Evolutionary conservation across 2,113 vertebrate species (phyloP), one percentile per base, ranked within the genome.

Genomic region (Arvicanthis niloticus): DNA sequence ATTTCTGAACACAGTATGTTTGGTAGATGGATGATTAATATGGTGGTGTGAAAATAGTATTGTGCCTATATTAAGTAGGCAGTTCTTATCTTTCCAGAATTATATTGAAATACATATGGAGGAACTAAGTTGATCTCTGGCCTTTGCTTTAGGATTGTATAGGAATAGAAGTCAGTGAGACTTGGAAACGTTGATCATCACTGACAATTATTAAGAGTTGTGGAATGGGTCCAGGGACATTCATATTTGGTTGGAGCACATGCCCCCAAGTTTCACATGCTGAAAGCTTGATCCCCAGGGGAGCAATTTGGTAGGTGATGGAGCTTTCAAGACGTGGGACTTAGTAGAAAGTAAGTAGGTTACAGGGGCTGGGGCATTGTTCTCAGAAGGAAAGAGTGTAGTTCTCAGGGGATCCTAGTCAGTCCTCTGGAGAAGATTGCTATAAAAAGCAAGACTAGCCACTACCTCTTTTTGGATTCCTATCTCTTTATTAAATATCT

Each of bases 81-180:
- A 86, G 67, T 31, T 42, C 56, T 91, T 94, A 87, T 91, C 75
- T 91, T 95, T 94, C 93, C 91, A 11, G 84, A 94, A 37, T 60
- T 31, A 17, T 87, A 34, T 60, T 88, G 75, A 95, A 96, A 89
- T 94, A 80, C 88, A 90, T 93, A 90, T 92, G 75, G 90, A 81
- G 58, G 70, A 94, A 82, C 31, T 37, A 65, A 65, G 31, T 21
- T 88, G 45, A 7, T 70, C 5, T 82, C 62, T 94, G 68, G n/a
- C 73, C 75, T 92, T 95, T 84, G 84, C 89, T 93, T 95, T 91
- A 91, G 93, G 84, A 93, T 94, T 93, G 94, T 70, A 53, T 17
- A 76, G 21, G 40, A 19, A 84, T 21, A 96, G 75, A 94, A 82
- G 56, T 93, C 65, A 56, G 56, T 89, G 75, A 89, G 53, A 37